Percentiles rank a stretch among this genome's conserved stretches.
phyloP scores from a whole-genome alignment of 2,888 invertebrate species.

The Caenorhabditis sp. region DNA sequence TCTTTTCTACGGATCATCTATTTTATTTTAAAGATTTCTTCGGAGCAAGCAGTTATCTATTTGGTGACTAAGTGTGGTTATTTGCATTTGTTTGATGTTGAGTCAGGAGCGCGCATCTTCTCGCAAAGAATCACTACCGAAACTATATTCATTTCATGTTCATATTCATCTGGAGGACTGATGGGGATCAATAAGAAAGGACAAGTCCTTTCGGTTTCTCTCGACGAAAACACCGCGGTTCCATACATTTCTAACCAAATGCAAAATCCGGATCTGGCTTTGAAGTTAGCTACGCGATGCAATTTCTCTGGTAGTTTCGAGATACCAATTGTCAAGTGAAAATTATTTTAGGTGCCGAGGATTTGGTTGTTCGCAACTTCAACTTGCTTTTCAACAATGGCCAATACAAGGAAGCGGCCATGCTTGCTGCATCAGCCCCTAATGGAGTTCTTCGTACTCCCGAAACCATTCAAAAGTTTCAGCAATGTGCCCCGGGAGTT shows the following conservation, averaged over 20 bases:
- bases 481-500: slow-evolving; percentile 92
- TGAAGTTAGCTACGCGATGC: slow-evolving; percentile 92
- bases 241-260: slow-evolving; percentile 96
- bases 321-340: no score
- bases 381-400: slow-evolving; percentile 96
- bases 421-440: slow-evolving; percentile 97
- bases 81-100: slow-evolving; percentile 98
- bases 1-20: no score
- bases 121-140: slow-evolving; percentile 99
- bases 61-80: slow-evolving; percentile 99
- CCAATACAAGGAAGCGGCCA: slow-evolving; percentile 94
- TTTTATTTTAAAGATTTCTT: slow-evolving; percentile 87
- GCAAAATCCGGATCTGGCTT: slow-evolving; percentile 96
- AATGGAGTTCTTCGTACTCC: slow-evolving; percentile 96
- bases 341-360: slow-evolving; percentile 90
- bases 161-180: slow-evolving; percentile 95
- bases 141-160: slow-evolving; percentile 98
- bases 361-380: slow-evolving; percentile 97
- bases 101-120: slow-evolving; percentile 97
- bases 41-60: slow-evolving; percentile 97
- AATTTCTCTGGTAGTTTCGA: slow-evolving; percentile 86
- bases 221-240: slow-evolving; percentile 98
- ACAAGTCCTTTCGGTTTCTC: slow-evolving; percentile 95
- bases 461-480: slow-evolving; percentile 98
- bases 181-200: slow-evolving; percentile 90